Conservation (phyloP, 2,113 vertebrate genomes). For the Epinephelus lanceolatus region DNA sequence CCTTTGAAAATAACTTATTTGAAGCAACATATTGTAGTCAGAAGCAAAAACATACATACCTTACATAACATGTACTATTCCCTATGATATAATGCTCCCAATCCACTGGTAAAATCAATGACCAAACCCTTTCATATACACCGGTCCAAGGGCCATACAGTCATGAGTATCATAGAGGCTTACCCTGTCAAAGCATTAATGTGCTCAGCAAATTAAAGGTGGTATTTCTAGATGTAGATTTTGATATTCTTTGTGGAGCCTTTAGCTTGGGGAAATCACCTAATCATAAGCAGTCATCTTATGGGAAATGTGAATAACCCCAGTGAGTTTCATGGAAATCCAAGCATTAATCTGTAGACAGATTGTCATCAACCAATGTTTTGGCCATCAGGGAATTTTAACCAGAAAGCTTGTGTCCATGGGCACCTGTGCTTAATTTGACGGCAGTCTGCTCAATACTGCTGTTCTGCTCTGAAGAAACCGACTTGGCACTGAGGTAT, state of each 20-base stretch:
- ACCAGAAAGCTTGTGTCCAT: background rate
- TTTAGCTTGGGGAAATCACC: background rate
- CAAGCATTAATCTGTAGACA: background rate
- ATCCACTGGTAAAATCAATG: background rate
- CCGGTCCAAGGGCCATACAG: background rate
- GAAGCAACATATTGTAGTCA: background rate
- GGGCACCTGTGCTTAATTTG: background rate
- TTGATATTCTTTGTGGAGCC: background rate
- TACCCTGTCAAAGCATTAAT: background rate
- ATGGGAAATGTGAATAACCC: constrained; percentile 17
- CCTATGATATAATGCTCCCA: constrained; percentile 4
- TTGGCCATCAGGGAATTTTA: background rate
- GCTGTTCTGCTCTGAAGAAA: background rate
- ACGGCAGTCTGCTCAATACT: background rate
- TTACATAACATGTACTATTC: background rate
- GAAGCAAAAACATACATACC: background rate
- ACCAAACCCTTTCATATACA: background rate
- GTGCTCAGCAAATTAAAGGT: background rate
- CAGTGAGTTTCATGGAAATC: constrained; percentile 3
- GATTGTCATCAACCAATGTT: background rate
- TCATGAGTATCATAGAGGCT: background rate
- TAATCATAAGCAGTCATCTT: constrained; percentile 14
- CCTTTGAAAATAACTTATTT: too few species aligned
- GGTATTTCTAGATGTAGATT: background rate
- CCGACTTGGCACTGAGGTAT: background rate